Evolutionary conservation across 2,888 invertebrate species (phyloP).

Genomic region (Alloplasta piceator): DNA sequence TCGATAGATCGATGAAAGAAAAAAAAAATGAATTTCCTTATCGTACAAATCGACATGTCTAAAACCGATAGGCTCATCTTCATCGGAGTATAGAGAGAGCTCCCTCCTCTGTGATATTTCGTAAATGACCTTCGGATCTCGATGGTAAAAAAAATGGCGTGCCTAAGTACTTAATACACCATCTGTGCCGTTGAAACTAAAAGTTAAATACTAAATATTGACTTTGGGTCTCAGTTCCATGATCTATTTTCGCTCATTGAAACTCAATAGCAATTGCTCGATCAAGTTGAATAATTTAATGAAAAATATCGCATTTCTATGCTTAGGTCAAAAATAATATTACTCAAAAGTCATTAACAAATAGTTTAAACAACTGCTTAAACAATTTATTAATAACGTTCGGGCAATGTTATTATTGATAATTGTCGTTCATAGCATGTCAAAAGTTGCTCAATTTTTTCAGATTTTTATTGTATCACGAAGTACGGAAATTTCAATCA

Average conservation of each 20-base stretch:
- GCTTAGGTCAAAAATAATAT: neutral
- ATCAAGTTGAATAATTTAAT: too few species aligned
- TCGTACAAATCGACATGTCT: conserved; percentile 25
- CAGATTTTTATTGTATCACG: too few species aligned
- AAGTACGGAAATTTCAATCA: too few species aligned
- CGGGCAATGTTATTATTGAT: too few species aligned
- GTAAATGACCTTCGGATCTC: neutral
- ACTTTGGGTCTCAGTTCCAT: neutral
- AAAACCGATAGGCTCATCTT: conserved; percentile 47
- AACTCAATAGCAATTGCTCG: too few species aligned
- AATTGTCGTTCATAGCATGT: too few species aligned
- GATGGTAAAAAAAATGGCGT: neutral
- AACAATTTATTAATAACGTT: too few species aligned
- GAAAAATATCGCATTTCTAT: neutral
- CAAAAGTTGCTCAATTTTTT: too few species aligned
- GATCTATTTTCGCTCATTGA: too few species aligned
- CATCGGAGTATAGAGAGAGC: conserved; percentile 2
- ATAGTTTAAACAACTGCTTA: too few species aligned
- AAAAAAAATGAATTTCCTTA: conserved; percentile 44
- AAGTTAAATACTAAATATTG: neutral
- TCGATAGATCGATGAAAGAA: conserved; percentile 9
- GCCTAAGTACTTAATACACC: neutral
- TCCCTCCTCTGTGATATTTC: neutral
- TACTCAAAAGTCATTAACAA: too few species aligned
- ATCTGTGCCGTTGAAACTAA: neutral